phyloP scores from a whole-genome alignment of 2,797 vertebrate species.

The Ambastaia sidthimunki region DNA sequence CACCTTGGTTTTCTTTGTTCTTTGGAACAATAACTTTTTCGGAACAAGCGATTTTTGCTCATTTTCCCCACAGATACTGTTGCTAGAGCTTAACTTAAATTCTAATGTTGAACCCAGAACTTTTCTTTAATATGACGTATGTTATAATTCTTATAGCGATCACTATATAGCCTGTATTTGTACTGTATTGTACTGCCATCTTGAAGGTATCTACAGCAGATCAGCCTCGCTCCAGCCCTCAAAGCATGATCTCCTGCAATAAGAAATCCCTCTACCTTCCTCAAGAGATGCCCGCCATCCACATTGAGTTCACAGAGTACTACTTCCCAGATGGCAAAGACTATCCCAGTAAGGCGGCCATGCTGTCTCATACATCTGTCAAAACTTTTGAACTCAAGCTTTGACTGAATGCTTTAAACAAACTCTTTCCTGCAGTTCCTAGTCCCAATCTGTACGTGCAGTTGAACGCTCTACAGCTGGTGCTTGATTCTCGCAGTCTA shows the following conservation, averaged over 20 bases:
- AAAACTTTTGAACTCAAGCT: constrained; percentile 7
- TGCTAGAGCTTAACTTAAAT: too few species aligned
- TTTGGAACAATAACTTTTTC: too few species aligned
- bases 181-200: constrained; percentile 21
- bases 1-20: too few species aligned
- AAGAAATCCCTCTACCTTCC: constrained; percentile 98
- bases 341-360: constrained; percentile 87
- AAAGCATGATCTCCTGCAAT: constrained; percentile 97
- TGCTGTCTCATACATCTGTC: not conserved
- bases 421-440: constrained; percentile 80
- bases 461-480: constrained; percentile 95
- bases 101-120: too few species aligned
- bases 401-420: not conserved
- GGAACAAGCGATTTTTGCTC: too few species aligned
- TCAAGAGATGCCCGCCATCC: constrained; percentile 96
- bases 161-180: not conserved
- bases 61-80: not conserved
- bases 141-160: not conserved
- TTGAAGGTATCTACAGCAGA: constrained; percentile 95
- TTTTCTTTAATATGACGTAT: not conserved
- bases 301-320: constrained; percentile 97
- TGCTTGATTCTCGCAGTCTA: constrained; percentile 93
- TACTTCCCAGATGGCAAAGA: constrained; percentile 98
- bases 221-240: constrained; percentile 92
- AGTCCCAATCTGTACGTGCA: constrained; percentile 95